These are phyloP conservation scores for Mactra quadrangularis DNA, from an alignment of 1,140 invertebrate species.

Conservation along the genomic window DNA sequence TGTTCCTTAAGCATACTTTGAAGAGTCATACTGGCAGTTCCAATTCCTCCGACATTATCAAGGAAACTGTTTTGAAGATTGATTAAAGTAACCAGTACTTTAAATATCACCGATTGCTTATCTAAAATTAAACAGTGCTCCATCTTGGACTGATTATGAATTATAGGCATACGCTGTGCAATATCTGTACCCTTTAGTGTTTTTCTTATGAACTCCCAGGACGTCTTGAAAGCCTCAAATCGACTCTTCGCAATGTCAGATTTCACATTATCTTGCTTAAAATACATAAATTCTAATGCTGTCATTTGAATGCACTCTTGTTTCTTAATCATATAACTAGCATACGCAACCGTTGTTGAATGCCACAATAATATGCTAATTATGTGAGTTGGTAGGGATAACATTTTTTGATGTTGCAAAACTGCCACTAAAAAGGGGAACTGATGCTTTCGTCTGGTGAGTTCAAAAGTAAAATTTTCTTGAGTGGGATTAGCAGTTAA, in stretches of 20 bases:
- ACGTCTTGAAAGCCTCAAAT: slow-evolving; percentile 27
- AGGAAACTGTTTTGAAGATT: slow-evolving; percentile 34
- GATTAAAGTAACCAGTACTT: slow-evolving; percentile 22
- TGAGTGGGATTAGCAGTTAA: not conserved
- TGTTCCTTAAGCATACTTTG: not conserved
- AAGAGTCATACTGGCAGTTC: not conserved
- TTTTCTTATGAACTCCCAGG: slow-evolving; percentile 17
- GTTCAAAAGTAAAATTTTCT: slow-evolving; percentile 9
- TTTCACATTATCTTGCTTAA: not conserved
- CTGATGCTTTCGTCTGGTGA: not conserved
- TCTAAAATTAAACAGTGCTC: slow-evolving; percentile 18
- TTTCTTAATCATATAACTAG: slow-evolving; percentile 37
- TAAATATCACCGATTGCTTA: not conserved
- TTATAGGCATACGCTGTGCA: not conserved
- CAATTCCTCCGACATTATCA: not conserved
- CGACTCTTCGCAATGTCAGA: not conserved
- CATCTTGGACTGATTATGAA: slow-evolving; percentile 26
- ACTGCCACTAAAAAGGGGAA: slow-evolving; percentile 7
- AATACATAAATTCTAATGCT: slow-evolving; percentile 14
- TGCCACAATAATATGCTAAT: slow-evolving; percentile 34
- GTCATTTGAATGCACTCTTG: slow-evolving; percentile 31
- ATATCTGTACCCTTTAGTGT: not conserved
- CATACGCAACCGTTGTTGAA: slow-evolving; percentile 13
- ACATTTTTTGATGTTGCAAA: not conserved
- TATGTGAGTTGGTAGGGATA: slow-evolving; percentile 10